These are phyloP conservation scores for Ecliptopera silaceata DNA, from an alignment of 2,888 invertebrate species.

Conservation along the genomic window DNA sequence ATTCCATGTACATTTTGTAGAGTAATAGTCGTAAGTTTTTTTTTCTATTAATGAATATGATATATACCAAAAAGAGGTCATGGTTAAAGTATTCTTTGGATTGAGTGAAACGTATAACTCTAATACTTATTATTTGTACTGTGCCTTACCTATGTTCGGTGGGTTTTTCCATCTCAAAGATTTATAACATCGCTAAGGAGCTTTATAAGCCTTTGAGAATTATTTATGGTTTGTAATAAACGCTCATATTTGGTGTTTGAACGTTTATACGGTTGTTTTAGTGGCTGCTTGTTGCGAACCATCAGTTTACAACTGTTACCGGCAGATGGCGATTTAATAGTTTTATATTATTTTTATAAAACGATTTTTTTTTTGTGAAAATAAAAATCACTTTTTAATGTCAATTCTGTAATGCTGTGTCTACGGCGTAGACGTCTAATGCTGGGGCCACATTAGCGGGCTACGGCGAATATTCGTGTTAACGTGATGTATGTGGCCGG, in stretches of 20 bases:
- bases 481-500: too few species aligned
- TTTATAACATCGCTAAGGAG: slow-evolving; percentile 41
- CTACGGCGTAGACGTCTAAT: too few species aligned
- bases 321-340: slow-evolving; percentile 28
- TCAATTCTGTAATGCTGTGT: too few species aligned
- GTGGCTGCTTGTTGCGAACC: slow-evolving; percentile 28
- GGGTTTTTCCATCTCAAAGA: slow-evolving; percentile 39
- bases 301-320: slow-evolving; percentile 36
- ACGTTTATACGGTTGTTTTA: slow-evolving; percentile 35
- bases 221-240: slow-evolving; percentile 42
- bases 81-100: background rate
- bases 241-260: slow-evolving; percentile 42
- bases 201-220: slow-evolving; percentile 42
- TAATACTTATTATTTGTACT: slow-evolving; percentile 1
- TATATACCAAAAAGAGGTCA: too few species aligned
- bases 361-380: slow-evolving; percentile 1
- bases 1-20: too few species aligned
- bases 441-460: too few species aligned
- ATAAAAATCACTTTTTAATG: too few species aligned
- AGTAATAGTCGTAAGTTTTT: too few species aligned
- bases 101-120: background rate
- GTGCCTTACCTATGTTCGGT: slow-evolving; percentile 30
- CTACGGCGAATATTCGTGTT: too few species aligned
- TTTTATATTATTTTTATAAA: slow-evolving; percentile 19
- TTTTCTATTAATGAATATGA: too few species aligned